Conservation (phyloP, 2,888 invertebrate genomes). For the Mythimna vitellina region DNA sequence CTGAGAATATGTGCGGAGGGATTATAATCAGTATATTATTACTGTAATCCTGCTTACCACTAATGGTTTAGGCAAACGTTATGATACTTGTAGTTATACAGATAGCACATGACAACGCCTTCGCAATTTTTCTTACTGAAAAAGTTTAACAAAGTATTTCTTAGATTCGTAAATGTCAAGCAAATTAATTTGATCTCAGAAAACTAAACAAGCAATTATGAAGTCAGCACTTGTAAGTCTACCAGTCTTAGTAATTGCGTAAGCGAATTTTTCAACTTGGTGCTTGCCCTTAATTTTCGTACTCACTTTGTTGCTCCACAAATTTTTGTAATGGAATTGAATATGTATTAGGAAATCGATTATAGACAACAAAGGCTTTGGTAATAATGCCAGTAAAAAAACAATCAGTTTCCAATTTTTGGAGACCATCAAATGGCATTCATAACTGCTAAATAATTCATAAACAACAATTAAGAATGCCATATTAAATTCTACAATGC, state of each 20-base stretch:
- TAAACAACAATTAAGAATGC: constrained; percentile 41
- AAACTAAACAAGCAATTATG: constrained; percentile 18
- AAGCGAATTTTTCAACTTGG: constrained; percentile 1
- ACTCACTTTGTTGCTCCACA: background rate
- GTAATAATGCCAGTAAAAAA: constrained; percentile 19
- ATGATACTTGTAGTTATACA: background rate
- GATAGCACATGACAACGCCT: background rate
- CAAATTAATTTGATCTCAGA: constrained; percentile 13
- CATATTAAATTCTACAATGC: constrained; percentile 47
- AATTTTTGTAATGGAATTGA: constrained; percentile 1
- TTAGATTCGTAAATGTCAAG: constrained; percentile 9
- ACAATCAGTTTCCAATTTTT: constrained; percentile 30
- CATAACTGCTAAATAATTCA: constrained; percentile 53
- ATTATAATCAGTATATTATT: constrained; percentile 20
- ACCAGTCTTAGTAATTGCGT: constrained; percentile 11
- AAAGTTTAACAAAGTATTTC: background rate
- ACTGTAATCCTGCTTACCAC: constrained; percentile 18
- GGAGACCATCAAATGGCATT: constrained; percentile 27
- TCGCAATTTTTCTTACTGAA: background rate
- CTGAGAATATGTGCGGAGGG: constrained; percentile 22
- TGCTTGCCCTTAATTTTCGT: background rate
- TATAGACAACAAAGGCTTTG: constrained; percentile 5
- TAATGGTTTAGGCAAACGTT: constrained; percentile 13
- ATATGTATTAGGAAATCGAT: constrained; percentile 4
- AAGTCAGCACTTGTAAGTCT: constrained; percentile 29